Percentiles rank a stretch among this genome's conserved stretches.
Conservation (phyloP, 35 echinoderm and acorn worm genomes). For the Apostichopus californicus region DNA sequence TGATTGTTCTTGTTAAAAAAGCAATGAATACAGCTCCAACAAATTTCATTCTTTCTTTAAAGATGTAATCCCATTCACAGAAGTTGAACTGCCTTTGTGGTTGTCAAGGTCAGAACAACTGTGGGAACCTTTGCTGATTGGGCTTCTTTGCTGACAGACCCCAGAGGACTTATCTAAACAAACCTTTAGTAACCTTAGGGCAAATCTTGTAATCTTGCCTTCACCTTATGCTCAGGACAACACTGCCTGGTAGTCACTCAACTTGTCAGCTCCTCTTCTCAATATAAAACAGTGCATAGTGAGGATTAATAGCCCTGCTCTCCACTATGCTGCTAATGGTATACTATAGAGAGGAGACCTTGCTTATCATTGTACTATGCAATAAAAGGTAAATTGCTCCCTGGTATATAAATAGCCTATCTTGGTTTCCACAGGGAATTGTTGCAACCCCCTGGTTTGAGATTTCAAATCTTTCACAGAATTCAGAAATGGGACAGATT, state of each 20-base stretch:
- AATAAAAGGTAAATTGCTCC: too few relatives aligned
- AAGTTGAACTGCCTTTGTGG: not conserved
- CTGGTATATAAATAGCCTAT: too few relatives aligned
- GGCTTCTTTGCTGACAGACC: not conserved
- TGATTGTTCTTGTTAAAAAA: too few relatives aligned
- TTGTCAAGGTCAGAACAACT: not conserved
- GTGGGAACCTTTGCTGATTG: not conserved
- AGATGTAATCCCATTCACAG: not conserved
- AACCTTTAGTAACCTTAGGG: not conserved
- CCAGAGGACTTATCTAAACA: not conserved
- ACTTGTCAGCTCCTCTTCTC: not conserved
- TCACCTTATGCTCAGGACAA: not conserved
- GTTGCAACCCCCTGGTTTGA: too few relatives aligned
- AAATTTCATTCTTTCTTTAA: too few relatives aligned
- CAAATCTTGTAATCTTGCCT: not conserved
- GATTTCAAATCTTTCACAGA: too few relatives aligned
- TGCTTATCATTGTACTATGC: not conserved
- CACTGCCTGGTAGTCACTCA: not conserved
- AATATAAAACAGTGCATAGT: not conserved
- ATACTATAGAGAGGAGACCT: not conserved
- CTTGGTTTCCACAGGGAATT: too few relatives aligned
- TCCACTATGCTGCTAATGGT: not conserved
- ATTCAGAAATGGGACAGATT: too few relatives aligned
- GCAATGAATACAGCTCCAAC: too few relatives aligned
- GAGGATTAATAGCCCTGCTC: not conserved